These are phyloP conservation scores for Hycleus phaleratus DNA, from an alignment of 1,140 invertebrate species.

Conservation along the genomic window DNA sequence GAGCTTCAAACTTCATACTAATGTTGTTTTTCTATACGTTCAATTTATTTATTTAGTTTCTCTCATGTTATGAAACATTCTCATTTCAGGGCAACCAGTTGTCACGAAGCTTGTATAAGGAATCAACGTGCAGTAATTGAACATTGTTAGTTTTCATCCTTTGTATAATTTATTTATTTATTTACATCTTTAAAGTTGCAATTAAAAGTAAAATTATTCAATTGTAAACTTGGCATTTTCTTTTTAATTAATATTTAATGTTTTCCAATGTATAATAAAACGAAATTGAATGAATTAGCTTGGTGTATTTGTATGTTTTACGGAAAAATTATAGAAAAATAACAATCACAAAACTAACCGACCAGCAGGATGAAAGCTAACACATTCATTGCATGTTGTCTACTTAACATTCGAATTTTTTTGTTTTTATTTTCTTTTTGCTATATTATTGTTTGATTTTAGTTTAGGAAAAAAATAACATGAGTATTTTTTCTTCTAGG, in stretches of 20 bases:
- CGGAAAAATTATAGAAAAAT: constrained; percentile 5
- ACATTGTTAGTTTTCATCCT: constrained; percentile 24
- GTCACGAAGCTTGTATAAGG: constrained; percentile 19
- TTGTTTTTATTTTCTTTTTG: constrained; percentile 15
- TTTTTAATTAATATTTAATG: constrained; percentile 4
- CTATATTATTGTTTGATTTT: background rate
- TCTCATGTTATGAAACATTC: constrained; percentile 1
- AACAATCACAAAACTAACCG: no score
- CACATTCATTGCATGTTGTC: constrained; percentile 16
- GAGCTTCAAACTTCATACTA: constrained; percentile 12
- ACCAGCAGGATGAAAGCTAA: constrained; percentile 16
- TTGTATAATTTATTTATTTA: background rate
- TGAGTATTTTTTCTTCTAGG: constrained; percentile 35
- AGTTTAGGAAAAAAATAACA: constrained; percentile 10
- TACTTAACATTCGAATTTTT: constrained; percentile 4
- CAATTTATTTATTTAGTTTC: constrained; percentile 2
- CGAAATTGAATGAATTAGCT: background rate
- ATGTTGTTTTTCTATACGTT: background rate
- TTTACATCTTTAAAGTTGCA: no score
- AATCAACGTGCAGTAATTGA: constrained; percentile 10
- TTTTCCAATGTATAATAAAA: background rate
- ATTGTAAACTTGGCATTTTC: constrained; percentile 1
- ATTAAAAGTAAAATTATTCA: no score
- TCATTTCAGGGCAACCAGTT: constrained; percentile 21
- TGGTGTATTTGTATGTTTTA: constrained; percentile 5